Evolutionary conservation across 2,797 vertebrate genomes (phyloP), one percentile per base, ranked within the genome.

Genomic region (Zalophus californianus): DNA sequence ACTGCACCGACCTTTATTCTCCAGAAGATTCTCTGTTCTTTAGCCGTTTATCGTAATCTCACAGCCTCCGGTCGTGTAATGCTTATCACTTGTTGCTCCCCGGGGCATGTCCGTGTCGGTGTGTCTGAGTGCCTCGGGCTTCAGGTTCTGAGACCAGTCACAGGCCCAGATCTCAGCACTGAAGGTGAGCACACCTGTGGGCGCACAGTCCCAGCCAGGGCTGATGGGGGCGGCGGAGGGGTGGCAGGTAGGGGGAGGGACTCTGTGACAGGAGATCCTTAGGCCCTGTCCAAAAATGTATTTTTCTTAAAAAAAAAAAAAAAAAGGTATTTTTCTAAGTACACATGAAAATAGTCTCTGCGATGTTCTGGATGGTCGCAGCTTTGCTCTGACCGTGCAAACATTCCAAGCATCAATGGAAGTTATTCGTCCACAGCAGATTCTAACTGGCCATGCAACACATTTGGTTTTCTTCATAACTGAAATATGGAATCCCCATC

Each of bases 281-380:
- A 21, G 32, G 16, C 16, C 32, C 32, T 18, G 15, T n/a, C 32
- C 15, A 66, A 66, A 56, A 92, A 82, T 12, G n/a, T 50, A 8
- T 29, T 48, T 13, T 75, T 75, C 21, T 44, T 73, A 62, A 66
- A 66, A 66, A 66, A n/a, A 64, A 62, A 62, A 14, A 64, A n/a
- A 8, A 29, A 75, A 29, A 1, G 13, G 41, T 32, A 13, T 56
- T 68, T 97, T 86, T 13, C 35, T 48, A 86, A 77, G 48, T 75
- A 35, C 41, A 77, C 82, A 60, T 86, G 86, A 94, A 95, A 95
- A 58, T 82, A 90, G 85, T 7, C 41, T 80, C 56, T 48, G 20
- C 60, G 87, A 84, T 16, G 5, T 48, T 73, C 29, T 60, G 32
- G 44, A 29, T 21, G 54, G 25, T 66, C 94, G 38, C 6, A 29